A percentile compares a stretch with the other conserved stretches of the same genome.
Evolutionary conservation across 2,888 invertebrate genomes (phyloP).

Genomic region (Lypha dubia): DNA sequence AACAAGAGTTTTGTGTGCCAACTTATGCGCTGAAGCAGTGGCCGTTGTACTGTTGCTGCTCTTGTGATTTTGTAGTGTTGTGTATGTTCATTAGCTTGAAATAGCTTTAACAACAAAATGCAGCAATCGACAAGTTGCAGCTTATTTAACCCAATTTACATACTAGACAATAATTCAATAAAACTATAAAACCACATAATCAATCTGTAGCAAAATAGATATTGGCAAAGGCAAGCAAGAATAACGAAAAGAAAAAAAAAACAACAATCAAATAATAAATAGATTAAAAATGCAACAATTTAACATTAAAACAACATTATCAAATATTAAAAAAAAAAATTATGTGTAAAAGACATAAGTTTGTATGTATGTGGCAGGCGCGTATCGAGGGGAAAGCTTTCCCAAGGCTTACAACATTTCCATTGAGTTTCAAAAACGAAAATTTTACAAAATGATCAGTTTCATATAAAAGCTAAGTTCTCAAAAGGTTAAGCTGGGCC

Average conservation of each 20-base stretch:
- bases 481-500: no score
- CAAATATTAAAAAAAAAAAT: background rate
- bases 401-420: no score
- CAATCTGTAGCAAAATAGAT: conserved; percentile 77
- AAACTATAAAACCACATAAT: conserved; percentile 75
- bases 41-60: conserved; percentile 30
- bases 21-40: conserved; percentile 14
- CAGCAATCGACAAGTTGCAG: conserved; percentile 65
- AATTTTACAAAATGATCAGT: no score
- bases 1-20: conserved; percentile 28
- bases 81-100: conserved; percentile 24
- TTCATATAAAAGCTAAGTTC: no score
- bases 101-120: conserved; percentile 19
- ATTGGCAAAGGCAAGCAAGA: background rate
- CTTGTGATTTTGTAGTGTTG: background rate
- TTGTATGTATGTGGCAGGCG: no score
- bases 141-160: conserved; percentile 76
- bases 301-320: conserved; percentile 3
- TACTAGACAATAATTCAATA: conserved; percentile 77
- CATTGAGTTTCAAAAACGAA: no score
- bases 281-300: background rate
- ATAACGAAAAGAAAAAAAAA: no score
- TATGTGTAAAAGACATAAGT: no score
- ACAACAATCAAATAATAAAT: background rate
- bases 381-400: no score